phyloP scores from a whole-genome alignment of 2,797 vertebrate species.

The Sarcoramphus papa region DNA sequence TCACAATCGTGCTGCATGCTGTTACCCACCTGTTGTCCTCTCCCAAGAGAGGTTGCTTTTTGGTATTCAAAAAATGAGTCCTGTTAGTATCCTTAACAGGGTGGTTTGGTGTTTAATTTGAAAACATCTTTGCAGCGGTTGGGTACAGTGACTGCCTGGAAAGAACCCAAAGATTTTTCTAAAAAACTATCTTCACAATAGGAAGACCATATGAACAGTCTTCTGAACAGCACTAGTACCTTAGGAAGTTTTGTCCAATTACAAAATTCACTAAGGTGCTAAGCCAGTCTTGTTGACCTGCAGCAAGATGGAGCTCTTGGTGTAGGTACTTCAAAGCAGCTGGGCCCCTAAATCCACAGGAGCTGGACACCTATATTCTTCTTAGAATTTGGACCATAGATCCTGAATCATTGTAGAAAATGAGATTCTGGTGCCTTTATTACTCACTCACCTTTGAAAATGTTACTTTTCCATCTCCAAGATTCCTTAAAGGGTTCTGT shows the following conservation, averaged over 20 bases:
- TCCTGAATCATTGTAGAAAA: not conserved
- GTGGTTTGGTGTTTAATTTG: not conserved
- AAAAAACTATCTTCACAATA: not conserved
- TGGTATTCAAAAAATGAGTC: not conserved
- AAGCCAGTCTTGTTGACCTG: not conserved
- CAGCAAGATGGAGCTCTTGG: not conserved
- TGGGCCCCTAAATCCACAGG: not conserved
- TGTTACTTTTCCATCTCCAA: not conserved
- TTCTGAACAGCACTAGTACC: not conserved
- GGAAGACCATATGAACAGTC: not conserved
- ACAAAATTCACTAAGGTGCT: not conserved
- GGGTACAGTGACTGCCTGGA: not conserved
- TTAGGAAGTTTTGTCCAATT: not conserved
- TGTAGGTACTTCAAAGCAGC: not conserved
- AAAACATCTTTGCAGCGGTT: not conserved
- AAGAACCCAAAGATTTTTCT: not conserved
- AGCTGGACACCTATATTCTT: not conserved
- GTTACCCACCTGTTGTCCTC: not conserved
- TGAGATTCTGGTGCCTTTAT: not conserved
- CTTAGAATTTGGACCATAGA: not conserved
- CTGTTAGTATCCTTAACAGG: not conserved
- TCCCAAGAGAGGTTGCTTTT: not conserved
- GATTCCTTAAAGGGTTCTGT: not conserved
- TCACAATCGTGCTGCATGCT: not conserved
- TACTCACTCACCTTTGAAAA: not conserved